Evolutionary conservation across 2,797 vertebrate genomes (phyloP).

Genomic region (Chelon auratus): DNA sequence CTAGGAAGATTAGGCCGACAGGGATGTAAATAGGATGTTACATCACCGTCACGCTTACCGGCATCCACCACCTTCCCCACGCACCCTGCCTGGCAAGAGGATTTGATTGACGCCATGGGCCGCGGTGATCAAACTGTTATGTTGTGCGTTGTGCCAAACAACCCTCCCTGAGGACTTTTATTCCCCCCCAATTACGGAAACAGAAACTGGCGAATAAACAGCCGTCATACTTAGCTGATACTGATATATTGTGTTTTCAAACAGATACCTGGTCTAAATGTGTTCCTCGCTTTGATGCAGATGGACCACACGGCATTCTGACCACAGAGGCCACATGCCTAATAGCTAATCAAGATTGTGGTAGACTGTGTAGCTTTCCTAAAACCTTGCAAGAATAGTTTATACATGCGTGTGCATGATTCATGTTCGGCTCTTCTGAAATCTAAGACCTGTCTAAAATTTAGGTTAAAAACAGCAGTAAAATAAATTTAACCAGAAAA

Average conservation of each 20-base stretch:
- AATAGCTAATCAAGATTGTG: neutral
- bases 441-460: neutral
- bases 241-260: neutral
- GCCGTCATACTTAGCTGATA: neutral
- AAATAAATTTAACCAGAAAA: neutral
- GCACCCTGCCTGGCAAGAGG: conserved; percentile 48
- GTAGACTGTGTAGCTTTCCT: neutral
- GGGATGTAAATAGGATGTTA: conserved; percentile 80
- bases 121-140: conserved; percentile 13
- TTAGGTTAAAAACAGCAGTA: neutral
- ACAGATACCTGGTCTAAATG: neutral
- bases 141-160: conserved; percentile 13
- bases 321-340: neutral
- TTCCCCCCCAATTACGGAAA: neutral
- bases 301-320: neutral
- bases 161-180: neutral
- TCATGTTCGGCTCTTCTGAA: neutral
- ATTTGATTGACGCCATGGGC: conserved; percentile 42
- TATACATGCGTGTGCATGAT: neutral
- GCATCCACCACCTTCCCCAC: conserved; percentile 49
- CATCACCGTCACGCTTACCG: conserved; percentile 71
- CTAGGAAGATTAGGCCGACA: conserved; percentile 71
- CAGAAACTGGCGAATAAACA: neutral
- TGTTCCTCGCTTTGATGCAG: neutral
- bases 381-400: conserved; percentile 3